Evolutionary conservation across 2,113 vertebrate species (phyloP).

Genomic region (Dipodomys stephensi): DNA sequence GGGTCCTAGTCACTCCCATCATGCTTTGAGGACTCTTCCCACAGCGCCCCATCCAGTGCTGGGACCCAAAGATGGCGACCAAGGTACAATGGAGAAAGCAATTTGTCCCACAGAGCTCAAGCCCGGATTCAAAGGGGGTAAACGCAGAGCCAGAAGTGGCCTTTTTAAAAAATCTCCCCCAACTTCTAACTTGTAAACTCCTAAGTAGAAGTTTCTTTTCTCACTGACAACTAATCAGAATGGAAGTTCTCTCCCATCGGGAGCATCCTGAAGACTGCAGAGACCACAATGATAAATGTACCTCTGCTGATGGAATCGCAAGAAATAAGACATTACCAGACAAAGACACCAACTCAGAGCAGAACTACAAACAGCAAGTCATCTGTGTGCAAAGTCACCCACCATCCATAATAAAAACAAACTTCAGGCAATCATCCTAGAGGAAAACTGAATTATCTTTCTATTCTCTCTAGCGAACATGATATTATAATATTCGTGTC

Average conservation of each 20-base stretch:
- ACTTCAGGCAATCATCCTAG: slow-evolving; percentile 50
- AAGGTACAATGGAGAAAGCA: background rate
- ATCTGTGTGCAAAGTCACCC: background rate
- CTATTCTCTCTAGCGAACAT: background rate
- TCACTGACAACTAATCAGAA: background rate
- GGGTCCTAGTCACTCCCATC: background rate
- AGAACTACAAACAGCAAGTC: background rate
- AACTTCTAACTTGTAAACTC: background rate
- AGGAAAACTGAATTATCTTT: slow-evolving; percentile 37
- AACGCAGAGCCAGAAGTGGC: background rate
- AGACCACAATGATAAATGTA: background rate
- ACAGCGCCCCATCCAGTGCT: background rate
- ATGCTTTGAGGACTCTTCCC: background rate
- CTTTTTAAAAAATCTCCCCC: background rate
- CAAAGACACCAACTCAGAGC: background rate
- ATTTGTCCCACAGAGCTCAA: background rate
- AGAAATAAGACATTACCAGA: slow-evolving; percentile 18
- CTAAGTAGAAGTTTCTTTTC: background rate
- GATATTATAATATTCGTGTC: slow-evolving; percentile 24
- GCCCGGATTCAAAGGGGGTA: background rate
- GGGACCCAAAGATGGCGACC: background rate
- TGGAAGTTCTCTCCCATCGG: background rate
- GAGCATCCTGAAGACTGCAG: background rate
- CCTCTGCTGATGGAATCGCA: background rate
- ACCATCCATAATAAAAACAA: slow-evolving; percentile 23